These are phyloP conservation scores for Torymus texanus DNA, from an alignment of 2,888 invertebrate genomes.

Conservation along the genomic window DNA sequence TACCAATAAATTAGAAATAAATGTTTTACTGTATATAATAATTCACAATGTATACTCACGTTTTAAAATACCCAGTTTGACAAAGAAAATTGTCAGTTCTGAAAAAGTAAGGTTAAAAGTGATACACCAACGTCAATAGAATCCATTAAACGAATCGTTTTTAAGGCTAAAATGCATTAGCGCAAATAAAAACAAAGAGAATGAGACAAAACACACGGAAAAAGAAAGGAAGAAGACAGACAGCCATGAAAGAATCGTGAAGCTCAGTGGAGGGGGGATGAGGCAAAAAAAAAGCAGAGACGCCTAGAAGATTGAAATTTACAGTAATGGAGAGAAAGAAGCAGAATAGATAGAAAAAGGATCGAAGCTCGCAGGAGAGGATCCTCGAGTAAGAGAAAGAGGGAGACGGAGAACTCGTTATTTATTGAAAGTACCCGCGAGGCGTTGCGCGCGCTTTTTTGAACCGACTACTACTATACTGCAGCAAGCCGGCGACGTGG, in stretches of 20 bases:
- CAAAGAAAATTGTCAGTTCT: too few relatives aligned
- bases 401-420: slow-evolving; percentile 39
- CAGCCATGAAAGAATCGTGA: slow-evolving; percentile 6
- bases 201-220: slow-evolving; percentile 5
- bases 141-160: too few relatives aligned
- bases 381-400: too few relatives aligned
- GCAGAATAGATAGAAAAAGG: slow-evolving; percentile 32
- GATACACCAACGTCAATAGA: too few relatives aligned
- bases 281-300: slow-evolving; percentile 8
- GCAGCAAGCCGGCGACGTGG: background rate
- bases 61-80: too few relatives aligned
- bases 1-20: too few relatives aligned
- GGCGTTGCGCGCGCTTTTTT: slow-evolving; percentile 21
- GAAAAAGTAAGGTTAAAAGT: too few relatives aligned
- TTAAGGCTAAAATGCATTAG: too few relatives aligned
- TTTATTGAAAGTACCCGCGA: slow-evolving; percentile 51
- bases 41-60: too few relatives aligned
- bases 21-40: too few relatives aligned
- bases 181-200: slow-evolving; percentile 7
- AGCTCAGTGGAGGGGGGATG: background rate
- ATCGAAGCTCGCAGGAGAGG: background rate
- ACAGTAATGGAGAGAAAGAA: slow-evolving; percentile 51
- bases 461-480: background rate
- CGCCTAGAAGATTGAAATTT: slow-evolving; percentile 47
- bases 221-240: background rate